Conservation (phyloP, 2,113 vertebrate genomes). For the Brachyhypopomus occidentalis region DNA sequence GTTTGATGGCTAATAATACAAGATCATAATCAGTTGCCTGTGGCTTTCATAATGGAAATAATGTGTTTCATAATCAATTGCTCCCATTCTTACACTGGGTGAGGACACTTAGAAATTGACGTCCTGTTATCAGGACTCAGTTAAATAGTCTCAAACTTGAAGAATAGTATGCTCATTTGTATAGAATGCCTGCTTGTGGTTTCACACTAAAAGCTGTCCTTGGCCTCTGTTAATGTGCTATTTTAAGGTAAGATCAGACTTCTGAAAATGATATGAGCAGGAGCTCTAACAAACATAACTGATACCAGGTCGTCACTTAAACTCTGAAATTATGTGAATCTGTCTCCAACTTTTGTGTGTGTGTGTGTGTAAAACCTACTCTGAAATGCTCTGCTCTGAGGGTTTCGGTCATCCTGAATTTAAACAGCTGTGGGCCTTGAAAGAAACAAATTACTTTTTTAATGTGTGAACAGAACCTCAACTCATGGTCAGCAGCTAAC, state of each 20-base stretch:
- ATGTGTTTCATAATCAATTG: too few species aligned
- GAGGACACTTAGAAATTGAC: too few species aligned
- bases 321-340: too few species aligned
- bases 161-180: too few species aligned
- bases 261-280: not conserved
- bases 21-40: too few species aligned
- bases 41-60: too few species aligned
- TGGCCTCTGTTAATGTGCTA: constrained; percentile 4
- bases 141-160: too few species aligned
- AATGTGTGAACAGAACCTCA: not conserved
- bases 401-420: not conserved
- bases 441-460: constrained; percentile 34
- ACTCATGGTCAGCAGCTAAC: constrained; percentile 9
- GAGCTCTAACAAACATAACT: constrained; percentile 3
- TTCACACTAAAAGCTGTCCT: not conserved
- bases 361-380: not conserved
- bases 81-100: too few species aligned
- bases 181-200: not conserved
- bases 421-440: constrained; percentile 20
- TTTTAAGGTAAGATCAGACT: not conserved
- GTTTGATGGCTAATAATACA: too few species aligned
- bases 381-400: not conserved
- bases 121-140: too few species aligned
- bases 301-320: not conserved
- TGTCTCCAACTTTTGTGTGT: not conserved